Conservation (phyloP, 2,113 vertebrate species). For the Leucopternis melanops region DNA sequence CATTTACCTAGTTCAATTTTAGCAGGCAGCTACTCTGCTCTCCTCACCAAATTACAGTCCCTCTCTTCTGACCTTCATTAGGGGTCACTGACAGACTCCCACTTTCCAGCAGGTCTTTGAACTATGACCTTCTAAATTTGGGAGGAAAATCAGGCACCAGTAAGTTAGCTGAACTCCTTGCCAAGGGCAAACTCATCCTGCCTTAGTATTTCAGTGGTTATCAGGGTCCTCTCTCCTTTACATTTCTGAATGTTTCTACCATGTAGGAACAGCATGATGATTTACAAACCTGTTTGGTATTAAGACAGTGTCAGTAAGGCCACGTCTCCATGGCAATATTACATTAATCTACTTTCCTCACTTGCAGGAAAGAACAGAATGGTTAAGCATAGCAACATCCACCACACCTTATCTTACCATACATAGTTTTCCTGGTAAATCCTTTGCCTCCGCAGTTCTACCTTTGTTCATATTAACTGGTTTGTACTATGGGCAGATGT, state of each 20-base stretch:
- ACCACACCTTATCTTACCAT: not conserved
- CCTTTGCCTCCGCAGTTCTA: not conserved
- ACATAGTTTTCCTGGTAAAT: not conserved
- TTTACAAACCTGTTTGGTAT: not conserved
- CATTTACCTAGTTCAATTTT: not conserved
- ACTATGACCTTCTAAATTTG: not conserved
- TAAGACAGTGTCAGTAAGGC: not conserved
- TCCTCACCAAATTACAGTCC: not conserved
- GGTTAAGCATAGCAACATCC: not conserved
- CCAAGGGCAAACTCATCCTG: not conserved
- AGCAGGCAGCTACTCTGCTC: not conserved
- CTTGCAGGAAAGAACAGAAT: not conserved
- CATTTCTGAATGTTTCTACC: not conserved
- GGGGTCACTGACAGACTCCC: not conserved
- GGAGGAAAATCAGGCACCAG: not conserved
- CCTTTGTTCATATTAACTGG: not conserved
- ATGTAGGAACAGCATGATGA: not conserved
- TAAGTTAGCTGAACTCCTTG: not conserved
- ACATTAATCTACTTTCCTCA: not conserved
- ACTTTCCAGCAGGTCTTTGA: not conserved
- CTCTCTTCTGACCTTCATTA: not conserved
- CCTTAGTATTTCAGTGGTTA: not conserved
- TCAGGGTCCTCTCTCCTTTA: not conserved
- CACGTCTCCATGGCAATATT: not conserved
- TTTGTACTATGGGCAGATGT: not conserved